Evolutionary conservation across 2,888 invertebrate genomes (phyloP), one percentile per base, ranked within the genome.

Genomic region (Alcis repandata): DNA sequence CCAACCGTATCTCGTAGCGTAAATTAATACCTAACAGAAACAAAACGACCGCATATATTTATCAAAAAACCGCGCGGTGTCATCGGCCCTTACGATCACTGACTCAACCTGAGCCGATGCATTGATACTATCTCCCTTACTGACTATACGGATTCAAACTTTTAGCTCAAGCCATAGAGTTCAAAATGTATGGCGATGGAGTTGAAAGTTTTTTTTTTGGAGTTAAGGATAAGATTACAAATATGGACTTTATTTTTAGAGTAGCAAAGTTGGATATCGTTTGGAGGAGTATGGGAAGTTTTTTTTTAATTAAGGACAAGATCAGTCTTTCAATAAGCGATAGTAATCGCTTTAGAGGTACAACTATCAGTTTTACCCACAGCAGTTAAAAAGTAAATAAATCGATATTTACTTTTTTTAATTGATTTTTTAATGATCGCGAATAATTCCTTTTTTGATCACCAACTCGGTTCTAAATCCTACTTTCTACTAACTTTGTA

Each of bases 11-110:
- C 87, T 84, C 82, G 65, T 79, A 80, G 85, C 83, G 88, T 89
- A 91, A 91, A 88, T 86, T 86, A 89, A 90, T 88, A 89, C 86
- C 74, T 71, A 79, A 84, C 85, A 84, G 79, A 83, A 88, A 82
- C 79, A 80, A 77, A 79, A 77, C 76, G 77, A 75, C 75, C 71
- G 69, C 74, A 72, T 73, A 76, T 77, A 80, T 85, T 86, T 89
- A 90, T 90, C 89, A 87, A 90, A 90, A 85, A 86, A 83, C 82
- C 78, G 82, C 80, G 78, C 84, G 82, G 85, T 89, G 91, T 90
- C 91, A 91, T 91, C 89, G 90, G 79, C 86, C 89, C 82, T 81
- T 81, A 75, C 79, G 88, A 86, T 87, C 85, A 85, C 76, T 84
- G 80, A 88, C 84, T 56, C 74, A 32, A 59, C 54, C 41, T 69